Evolutionary conservation across 2,888 invertebrate genomes (phyloP), one percentile per base, ranked within the genome.

Genomic region (Trichopria drosophilae): DNA sequence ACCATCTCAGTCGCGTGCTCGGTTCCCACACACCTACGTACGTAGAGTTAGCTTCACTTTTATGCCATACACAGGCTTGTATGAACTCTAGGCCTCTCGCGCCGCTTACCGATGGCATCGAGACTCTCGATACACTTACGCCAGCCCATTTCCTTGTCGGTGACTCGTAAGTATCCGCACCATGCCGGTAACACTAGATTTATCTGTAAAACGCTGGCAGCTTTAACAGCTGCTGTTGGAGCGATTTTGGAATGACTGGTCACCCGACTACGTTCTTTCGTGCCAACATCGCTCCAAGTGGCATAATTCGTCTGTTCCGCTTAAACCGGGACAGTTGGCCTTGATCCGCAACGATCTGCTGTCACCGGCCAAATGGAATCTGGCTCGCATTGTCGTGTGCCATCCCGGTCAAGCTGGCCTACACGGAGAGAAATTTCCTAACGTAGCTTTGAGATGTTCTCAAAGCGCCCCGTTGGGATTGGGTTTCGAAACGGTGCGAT

Each of bases 21-120:
- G 37, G 23, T n/a, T 15, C 12, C 12, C 4, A 13, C 12, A 37
- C 23, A 10, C 37, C 22, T 12, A 22, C 22, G 18, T 20, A 24
- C 13, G 37, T 24, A 22, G 37, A 37, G 12, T 37, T 37, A 12
- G 23, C 22, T 15, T 29, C 40, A 12, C 5, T 40, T 6, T 20
- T 40, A 4, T 39, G 39, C 19, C 26, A 22, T 4, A 26, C 28
- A 6, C 26, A 39, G 23, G 39, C 39, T 1, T n/a, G 19, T 1
- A 32, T 40, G 1, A 39, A 47, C 16, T 47, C 40, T 2, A 9
- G 40, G 16, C 24, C 47, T 20, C 40, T 47, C 3, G 12, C 22
- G 16, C 39, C 39, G 3, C 2, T 29, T 1, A 20, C 7, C 22
- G 41, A 41, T 24, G 29, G 31, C 15, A 12, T 22, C 2, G n/a